phyloP scores from a whole-genome alignment of 2,113 vertebrate genomes.

The Syngnathus typhle region DNA sequence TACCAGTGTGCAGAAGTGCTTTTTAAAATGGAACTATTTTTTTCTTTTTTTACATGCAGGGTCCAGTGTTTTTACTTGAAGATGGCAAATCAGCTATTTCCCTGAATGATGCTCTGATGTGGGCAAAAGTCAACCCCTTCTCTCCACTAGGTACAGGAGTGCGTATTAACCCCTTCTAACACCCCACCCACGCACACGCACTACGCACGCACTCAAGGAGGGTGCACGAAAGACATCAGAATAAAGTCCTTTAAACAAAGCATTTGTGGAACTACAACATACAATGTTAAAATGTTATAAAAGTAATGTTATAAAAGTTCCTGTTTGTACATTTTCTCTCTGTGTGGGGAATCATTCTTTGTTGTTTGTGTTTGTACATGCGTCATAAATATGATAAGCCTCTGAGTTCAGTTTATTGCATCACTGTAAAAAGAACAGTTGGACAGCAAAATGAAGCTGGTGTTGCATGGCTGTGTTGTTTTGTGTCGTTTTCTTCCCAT shows the following conservation, averaged over 20 bases:
- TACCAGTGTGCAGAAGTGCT: neutral
- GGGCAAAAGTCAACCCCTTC: conserved; percentile 98
- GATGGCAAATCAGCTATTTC: conserved; percentile 92
- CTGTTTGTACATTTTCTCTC: neutral
- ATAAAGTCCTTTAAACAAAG: neutral
- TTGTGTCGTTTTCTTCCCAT: neutral
- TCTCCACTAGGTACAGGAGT: conserved; percentile 94
- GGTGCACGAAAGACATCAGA: no score
- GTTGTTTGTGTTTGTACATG: neutral
- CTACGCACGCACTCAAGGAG: no score
- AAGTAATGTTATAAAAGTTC: neutral
- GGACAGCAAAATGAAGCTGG: conserved; percentile 29
- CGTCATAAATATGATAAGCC: neutral
- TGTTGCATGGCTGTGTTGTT: neutral
- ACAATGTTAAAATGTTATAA: neutral
- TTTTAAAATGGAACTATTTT: conserved; percentile 3
- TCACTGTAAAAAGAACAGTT: conserved; percentile 19
- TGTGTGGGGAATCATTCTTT: neutral
- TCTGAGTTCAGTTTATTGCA: conserved; percentile 10
- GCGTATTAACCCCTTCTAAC: conserved; percentile 93
- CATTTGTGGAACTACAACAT: neutral
- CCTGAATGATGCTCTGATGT: conserved; percentile 95
- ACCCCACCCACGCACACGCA: neutral
- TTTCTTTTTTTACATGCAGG: conserved; percentile 63
- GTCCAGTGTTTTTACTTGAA: conserved; percentile 90